Evolutionary conservation across 2,888 invertebrate genomes (phyloP).

Genomic region (Syrista parreyssii): DNA sequence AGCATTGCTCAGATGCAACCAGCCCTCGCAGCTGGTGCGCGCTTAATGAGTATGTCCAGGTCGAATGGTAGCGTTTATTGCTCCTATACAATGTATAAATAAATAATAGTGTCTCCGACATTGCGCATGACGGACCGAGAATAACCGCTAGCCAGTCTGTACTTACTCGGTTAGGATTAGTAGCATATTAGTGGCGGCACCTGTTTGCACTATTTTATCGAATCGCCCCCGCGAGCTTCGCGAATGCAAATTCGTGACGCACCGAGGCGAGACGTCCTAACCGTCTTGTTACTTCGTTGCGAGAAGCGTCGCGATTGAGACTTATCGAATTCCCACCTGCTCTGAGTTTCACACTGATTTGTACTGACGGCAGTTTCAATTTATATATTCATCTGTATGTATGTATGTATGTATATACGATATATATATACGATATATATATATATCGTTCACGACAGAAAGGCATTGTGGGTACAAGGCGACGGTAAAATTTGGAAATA

Average conservation of each 20-base stretch:
- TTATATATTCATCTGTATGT: background rate
- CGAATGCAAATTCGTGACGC: background rate
- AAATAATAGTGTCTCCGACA: background rate
- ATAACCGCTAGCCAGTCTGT: slow-evolving; percentile 26
- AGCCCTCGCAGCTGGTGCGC: background rate
- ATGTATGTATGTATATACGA: too few relatives aligned
- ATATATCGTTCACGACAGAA: too few relatives aligned
- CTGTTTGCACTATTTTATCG: slow-evolving; percentile 37
- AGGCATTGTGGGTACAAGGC: too few relatives aligned
- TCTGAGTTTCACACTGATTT: background rate
- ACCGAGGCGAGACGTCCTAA: background rate
- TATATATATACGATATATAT: too few relatives aligned
- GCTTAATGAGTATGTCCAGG: background rate
- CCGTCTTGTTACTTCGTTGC: background rate
- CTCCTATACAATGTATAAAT: background rate
- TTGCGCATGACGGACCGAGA: slow-evolving; percentile 9
- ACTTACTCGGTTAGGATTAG: slow-evolving; percentile 26
- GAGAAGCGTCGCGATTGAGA: background rate
- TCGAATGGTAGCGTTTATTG: background rate
- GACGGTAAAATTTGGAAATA: too few relatives aligned
- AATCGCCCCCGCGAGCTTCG: background rate
- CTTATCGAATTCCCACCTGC: background rate
- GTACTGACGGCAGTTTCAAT: background rate
- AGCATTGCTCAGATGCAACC: background rate
- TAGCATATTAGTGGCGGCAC: slow-evolving; percentile 32